phyloP scores from a whole-genome alignment of 2,113 vertebrate genomes.

The Calidris pugnax region DNA sequence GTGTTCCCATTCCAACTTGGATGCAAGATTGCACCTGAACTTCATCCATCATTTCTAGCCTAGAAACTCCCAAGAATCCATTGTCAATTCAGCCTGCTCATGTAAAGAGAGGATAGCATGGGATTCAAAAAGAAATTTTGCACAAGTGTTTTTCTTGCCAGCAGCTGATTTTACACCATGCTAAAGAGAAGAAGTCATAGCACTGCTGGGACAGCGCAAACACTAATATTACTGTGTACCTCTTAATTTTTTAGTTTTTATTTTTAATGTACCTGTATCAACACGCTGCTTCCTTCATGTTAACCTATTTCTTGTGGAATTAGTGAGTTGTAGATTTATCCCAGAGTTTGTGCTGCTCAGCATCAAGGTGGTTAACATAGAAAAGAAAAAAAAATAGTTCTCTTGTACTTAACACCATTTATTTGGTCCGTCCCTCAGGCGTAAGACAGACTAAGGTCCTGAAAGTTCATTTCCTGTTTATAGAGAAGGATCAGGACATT shows the following conservation, averaged over 20 bases:
- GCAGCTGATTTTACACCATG: neutral
- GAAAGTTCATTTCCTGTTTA: neutral
- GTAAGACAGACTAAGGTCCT: neutral
- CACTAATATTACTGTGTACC: neutral
- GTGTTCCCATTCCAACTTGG: neutral
- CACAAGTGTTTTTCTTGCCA: neutral
- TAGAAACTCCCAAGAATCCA: neutral
- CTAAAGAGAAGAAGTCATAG: neutral
- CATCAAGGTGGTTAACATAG: neutral
- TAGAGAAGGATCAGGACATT: neutral
- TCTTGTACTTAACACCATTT: neutral
- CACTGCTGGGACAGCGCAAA: neutral
- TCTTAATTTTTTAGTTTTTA: neutral
- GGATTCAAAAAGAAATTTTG: neutral
- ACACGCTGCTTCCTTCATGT: neutral
- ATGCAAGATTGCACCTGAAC: neutral
- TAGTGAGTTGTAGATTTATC: neutral
- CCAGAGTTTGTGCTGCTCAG: neutral
- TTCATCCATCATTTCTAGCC: neutral
- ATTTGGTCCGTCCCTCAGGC: neutral
- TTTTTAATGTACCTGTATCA: neutral
- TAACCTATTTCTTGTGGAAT: neutral
- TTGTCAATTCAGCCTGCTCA: neutral
- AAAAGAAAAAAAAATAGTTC: neutral
- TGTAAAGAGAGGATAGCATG: neutral